Conservation (phyloP, 2,888 invertebrate species). For the Boloria selene region DNA sequence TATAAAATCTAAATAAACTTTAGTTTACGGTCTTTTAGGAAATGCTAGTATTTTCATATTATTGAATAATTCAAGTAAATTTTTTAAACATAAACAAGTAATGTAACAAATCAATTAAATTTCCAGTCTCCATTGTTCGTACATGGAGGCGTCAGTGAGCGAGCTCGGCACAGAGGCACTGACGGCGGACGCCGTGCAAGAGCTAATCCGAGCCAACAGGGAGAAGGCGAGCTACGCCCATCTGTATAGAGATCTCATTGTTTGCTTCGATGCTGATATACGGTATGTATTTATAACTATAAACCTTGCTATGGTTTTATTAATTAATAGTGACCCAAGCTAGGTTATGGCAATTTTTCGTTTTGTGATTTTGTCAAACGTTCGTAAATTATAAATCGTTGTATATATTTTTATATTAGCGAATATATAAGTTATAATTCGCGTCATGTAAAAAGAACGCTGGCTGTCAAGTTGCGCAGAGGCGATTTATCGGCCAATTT, state of each 20-base stretch:
- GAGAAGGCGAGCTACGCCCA: conserved; percentile 91
- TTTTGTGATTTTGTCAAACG: too few relatives aligned
- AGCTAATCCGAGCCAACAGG: conserved; percentile 88
- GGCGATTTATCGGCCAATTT: too few relatives aligned
- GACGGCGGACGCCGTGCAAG: conserved; percentile 88
- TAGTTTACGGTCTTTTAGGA: too few relatives aligned
- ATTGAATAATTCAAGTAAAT: background rate
- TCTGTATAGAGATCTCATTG: conserved; percentile 88
- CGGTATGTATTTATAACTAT: too few relatives aligned
- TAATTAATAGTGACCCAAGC: background rate
- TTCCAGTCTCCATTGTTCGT: conserved; percentile 90
- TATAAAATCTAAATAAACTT: too few relatives aligned
- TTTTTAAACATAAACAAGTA: background rate
- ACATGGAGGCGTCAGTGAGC: conserved; percentile 89
- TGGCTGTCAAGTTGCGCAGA: too few relatives aligned
- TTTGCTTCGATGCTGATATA: conserved; percentile 92
- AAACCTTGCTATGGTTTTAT: background rate
- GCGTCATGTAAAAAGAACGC: too few relatives aligned
- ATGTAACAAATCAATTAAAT: background rate
- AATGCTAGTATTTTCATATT: background rate
- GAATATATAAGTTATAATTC: too few relatives aligned
- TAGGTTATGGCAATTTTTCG: too few relatives aligned
- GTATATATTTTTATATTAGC: too few relatives aligned
- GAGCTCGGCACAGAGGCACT: conserved; percentile 85
- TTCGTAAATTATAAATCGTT: too few relatives aligned